Conservation (phyloP, 30 jellyfish, hydroid and myxozoan species). For the Haliclystus octoradiatus region DNA sequence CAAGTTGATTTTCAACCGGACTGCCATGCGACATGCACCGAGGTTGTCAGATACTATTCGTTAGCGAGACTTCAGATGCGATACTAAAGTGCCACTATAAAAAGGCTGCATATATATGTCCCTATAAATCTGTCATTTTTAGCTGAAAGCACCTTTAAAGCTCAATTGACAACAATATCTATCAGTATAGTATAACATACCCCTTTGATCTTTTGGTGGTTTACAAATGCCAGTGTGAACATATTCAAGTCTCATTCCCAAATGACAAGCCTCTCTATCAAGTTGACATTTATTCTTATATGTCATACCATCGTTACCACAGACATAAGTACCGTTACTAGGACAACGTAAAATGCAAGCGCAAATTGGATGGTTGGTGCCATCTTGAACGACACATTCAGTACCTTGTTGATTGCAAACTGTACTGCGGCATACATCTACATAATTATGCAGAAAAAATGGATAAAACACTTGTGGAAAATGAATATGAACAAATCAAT, state of each 20-base stretch:
- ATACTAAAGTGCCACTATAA: no score
- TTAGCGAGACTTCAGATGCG: no score
- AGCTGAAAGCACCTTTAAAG: no score
- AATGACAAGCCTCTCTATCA: constrained; percentile 13
- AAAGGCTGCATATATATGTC: no score
- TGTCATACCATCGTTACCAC: constrained; percentile 17
- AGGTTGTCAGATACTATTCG: no score
- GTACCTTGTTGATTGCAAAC: constrained; percentile 18
- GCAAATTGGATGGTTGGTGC: constrained; percentile 3
- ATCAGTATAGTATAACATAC: no score
- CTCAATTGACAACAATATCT: no score
- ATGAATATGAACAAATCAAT: no score
- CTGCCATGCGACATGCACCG: no score
- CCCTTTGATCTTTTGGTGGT: not conserved
- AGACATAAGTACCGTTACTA: not conserved
- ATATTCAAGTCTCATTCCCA: not conserved
- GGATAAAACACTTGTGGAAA: not conserved
- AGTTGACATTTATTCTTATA: constrained; percentile 6
- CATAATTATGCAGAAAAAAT: no score
- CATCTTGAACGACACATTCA: not conserved
- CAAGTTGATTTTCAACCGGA: no score
- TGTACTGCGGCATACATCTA: constrained; percentile 7
- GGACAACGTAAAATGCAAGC: constrained; percentile 18
- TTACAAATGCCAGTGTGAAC: not conserved
- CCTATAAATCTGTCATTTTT: no score